Percentiles rank a stretch among this genome's conserved stretches.
Conservation (phyloP, 2,888 invertebrate species). For the Eugnorisma glareosa region DNA sequence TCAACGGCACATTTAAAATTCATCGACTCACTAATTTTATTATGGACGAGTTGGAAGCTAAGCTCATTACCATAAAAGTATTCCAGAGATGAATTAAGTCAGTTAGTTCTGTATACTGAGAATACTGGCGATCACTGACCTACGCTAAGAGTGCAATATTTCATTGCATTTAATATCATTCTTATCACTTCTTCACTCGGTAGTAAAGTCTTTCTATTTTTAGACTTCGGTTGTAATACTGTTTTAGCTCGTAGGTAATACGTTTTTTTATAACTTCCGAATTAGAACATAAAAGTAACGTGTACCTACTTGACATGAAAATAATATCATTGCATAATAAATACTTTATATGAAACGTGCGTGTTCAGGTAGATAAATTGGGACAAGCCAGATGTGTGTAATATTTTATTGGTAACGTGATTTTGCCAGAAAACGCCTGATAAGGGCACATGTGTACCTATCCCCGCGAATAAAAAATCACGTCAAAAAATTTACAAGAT, state of each 20-base stretch:
- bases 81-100: conserved; percentile 40
- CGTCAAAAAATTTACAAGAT: conserved; percentile 19
- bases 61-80: conserved; percentile 48
- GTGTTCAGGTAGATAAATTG: conserved; percentile 29
- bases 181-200: conserved; percentile 57
- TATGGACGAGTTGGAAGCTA: conserved; percentile 28
- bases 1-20: conserved; percentile 36
- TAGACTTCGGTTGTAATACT: conserved; percentile 24
- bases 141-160: conserved; percentile 71
- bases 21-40: conserved; percentile 40
- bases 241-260: neutral
- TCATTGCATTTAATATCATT: conserved; percentile 68
- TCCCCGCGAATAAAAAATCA: conserved; percentile 9
- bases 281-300: conserved; percentile 25
- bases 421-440: neutral
- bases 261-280: conserved; percentile 25
- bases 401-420: conserved; percentile 13
- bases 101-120: conserved; percentile 40
- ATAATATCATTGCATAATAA: conserved; percentile 36
- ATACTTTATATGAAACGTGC: conserved; percentile 35
- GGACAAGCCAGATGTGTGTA: conserved; percentile 15
- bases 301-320: conserved; percentile 24
- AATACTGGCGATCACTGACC: conserved; percentile 73
- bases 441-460: conserved; percentile 10
- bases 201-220: conserved; percentile 45